Conservation (phyloP, 2,888 invertebrate species). For the Caenorhabditis wallacei region DNA sequence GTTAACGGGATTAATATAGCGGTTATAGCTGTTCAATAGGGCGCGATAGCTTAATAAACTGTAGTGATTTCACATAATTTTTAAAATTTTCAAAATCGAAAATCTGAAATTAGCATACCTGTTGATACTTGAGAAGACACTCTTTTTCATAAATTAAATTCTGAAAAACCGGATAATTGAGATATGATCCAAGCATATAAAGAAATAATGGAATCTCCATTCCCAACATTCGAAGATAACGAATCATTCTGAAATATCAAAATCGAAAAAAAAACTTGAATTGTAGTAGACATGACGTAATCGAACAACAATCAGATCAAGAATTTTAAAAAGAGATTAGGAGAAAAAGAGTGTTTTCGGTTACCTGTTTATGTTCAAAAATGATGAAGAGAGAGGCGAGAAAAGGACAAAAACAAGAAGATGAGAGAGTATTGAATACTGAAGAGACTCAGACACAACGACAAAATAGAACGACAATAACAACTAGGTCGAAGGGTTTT, state of each 20-base stretch:
- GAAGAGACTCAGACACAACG: conserved; percentile 23
- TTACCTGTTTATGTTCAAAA: conserved; percentile 50
- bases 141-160: conserved; percentile 84
- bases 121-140: conserved; percentile 77
- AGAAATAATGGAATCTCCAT: conserved; percentile 84
- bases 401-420: conserved; percentile 3
- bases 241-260: conserved; percentile 35
- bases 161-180: conserved; percentile 83
- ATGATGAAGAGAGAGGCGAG: conserved; percentile 16
- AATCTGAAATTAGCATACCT: conserved; percentile 45
- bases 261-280: neutral
- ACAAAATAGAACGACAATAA: conserved; percentile 34
- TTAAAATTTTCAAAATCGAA: neutral
- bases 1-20: too few species aligned
- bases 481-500: conserved; percentile 20
- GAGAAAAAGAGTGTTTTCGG: conserved; percentile 1
- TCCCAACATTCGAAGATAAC: conserved; percentile 58
- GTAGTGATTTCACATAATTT: too few species aligned
- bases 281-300: neutral
- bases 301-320: conserved; percentile 19
- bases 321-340: neutral
- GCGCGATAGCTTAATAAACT: too few species aligned
- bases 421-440: neutral
- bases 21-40: too few species aligned
- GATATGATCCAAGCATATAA: conserved; percentile 83